Conservation (phyloP, 2,113 vertebrate species). For the Spermophilus dauricus region DNA sequence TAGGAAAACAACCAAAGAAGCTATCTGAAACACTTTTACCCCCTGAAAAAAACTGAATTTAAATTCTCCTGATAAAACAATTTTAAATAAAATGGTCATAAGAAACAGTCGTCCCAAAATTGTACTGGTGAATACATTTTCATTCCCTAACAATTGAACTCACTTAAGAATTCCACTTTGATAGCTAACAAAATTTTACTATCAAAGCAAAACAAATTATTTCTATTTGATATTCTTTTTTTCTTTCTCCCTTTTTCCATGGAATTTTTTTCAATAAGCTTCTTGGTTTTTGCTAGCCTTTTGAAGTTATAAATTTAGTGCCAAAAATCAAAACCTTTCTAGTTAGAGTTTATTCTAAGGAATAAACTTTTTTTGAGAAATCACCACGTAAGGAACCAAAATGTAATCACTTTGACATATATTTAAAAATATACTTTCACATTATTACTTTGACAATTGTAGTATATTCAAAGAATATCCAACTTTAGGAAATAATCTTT, state of each 20-base stretch:
- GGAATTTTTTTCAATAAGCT: neutral
- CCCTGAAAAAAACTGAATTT: neutral
- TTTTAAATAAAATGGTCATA: neutral
- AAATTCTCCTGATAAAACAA: neutral
- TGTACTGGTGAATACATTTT: neutral
- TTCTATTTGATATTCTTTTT: neutral
- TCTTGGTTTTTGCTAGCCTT: neutral
- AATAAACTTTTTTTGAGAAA: neutral
- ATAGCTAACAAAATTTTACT: neutral
- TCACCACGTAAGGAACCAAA: neutral
- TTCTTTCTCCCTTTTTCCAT: neutral
- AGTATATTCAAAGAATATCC: neutral
- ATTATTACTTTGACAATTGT: neutral
- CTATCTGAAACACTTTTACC: neutral
- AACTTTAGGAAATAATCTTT: neutral
- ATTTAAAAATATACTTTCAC: neutral
- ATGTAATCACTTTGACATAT: neutral
- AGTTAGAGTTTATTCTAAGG: neutral
- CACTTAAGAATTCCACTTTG: neutral
- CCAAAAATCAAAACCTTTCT: neutral
- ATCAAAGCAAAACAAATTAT: neutral
- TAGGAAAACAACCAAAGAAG: neutral
- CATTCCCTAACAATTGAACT: neutral
- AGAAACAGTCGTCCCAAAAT: neutral
- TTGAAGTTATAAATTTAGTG: neutral